A percentile compares a stretch with the other conserved stretches of the same genome.
These are phyloP conservation scores for Aphis craccivora DNA, from an alignment of 1,140 invertebrate genomes.

Conservation along the genomic window DNA sequence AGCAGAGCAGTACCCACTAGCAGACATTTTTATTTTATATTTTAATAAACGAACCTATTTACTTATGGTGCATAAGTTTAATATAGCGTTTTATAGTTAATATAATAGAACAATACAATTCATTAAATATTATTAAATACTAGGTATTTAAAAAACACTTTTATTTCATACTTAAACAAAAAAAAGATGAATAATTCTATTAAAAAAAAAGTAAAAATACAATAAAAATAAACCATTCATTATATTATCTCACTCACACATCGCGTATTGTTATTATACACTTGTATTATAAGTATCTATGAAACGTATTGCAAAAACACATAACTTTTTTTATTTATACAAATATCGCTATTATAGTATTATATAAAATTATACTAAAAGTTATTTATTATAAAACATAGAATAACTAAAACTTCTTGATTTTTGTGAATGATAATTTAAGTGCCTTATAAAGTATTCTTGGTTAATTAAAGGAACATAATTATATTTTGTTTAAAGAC, in stretches of 20 bases:
- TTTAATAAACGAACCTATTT: too few species aligned
- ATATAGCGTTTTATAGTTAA: too few species aligned
- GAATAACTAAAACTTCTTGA: neutral
- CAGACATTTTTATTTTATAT: too few species aligned
- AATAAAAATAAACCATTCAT: neutral
- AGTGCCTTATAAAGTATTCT: conserved; percentile 9
- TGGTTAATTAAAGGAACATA: conserved; percentile 18
- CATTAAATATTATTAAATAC: neutral
- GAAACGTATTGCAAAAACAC: neutral
- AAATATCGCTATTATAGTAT: neutral
- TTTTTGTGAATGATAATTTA: neutral
- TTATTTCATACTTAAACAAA: neutral
- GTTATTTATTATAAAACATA: neutral
- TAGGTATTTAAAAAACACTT: neutral
- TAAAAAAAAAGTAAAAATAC: neutral
- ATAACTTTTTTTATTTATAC: neutral
- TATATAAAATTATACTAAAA: neutral
- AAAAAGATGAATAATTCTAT: neutral
- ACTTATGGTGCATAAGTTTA: too few species aligned
- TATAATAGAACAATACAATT: neutral
- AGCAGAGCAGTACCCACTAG: too few species aligned
- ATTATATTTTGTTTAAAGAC: neutral
- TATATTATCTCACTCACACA: neutral
- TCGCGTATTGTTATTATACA: neutral
- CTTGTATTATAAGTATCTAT: neutral